Percentiles rank a stretch among this genome's conserved stretches.
These are phyloP conservation scores for Cryptotermes secundus DNA, from an alignment of 1,140 invertebrate species.

Conservation along the genomic window DNA sequence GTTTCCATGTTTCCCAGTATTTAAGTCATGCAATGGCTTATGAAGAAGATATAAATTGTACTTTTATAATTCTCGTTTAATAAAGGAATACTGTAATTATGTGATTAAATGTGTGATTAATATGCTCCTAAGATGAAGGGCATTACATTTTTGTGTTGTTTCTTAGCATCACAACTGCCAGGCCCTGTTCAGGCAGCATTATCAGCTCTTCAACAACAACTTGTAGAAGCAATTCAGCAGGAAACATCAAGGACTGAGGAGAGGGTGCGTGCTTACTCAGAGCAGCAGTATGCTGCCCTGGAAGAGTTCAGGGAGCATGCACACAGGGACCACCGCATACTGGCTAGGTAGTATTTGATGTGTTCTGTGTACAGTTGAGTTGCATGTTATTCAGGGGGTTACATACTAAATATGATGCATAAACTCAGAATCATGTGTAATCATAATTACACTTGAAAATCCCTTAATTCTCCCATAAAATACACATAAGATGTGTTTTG, in stretches of 20 bases:
- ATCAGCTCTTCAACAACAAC: constrained; percentile 51
- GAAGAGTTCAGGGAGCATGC: constrained; percentile 52
- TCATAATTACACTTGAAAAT: too few relatives aligned
- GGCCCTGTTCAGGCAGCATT: constrained; percentile 44
- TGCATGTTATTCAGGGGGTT: too few relatives aligned
- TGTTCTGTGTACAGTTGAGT: background rate
- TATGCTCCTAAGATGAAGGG: background rate
- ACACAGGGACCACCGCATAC: constrained; percentile 51
- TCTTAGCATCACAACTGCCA: constrained; percentile 45
- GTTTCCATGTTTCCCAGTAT: too few relatives aligned
- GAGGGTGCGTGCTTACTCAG: constrained; percentile 52
- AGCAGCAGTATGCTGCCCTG: constrained; percentile 53
- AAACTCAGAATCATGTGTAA: too few relatives aligned
- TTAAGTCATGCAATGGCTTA: too few relatives aligned
- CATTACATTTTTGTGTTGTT: background rate
- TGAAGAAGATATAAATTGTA: too few relatives aligned
- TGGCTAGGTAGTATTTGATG: constrained; percentile 46
- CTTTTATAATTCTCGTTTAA: too few relatives aligned
- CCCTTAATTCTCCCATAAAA: too few relatives aligned
- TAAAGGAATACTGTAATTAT: too few relatives aligned
- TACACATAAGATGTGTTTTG: too few relatives aligned
- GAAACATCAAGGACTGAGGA: constrained; percentile 52
- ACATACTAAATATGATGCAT: too few relatives aligned
- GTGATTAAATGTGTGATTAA: background rate
- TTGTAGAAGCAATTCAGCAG: constrained; percentile 50